A percentile compares a stretch with the other conserved stretches of the same genome.
phyloP scores from a whole-genome alignment of 2,797 vertebrate genomes.

The Gila robusta region DNA sequence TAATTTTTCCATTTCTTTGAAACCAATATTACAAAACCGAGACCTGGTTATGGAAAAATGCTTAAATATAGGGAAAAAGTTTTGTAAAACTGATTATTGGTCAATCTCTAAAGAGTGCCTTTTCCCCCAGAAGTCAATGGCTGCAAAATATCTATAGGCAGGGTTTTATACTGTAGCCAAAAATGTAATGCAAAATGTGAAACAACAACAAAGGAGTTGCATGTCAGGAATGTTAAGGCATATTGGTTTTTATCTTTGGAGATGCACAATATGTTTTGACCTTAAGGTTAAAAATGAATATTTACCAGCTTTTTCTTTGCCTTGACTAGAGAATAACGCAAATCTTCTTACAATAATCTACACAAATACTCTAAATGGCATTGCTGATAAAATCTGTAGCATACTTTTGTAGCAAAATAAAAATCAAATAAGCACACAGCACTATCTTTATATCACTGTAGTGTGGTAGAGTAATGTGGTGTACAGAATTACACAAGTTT shows the following conservation, averaged over 20 bases:
- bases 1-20: neutral
- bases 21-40: neutral
- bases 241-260: neutral
- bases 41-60: neutral
- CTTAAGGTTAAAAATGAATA: slow-evolving; percentile 41
- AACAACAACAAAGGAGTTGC: neutral
- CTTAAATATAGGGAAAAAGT: neutral
- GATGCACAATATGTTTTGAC: slow-evolving; percentile 14
- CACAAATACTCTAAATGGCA: neutral
- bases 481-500: neutral
- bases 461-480: neutral
- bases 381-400: neutral
- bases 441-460: neutral
- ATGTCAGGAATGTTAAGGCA: neutral
- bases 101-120: neutral
- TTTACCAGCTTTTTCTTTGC: slow-evolving; percentile 29
- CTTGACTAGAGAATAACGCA: slow-evolving; percentile 1
- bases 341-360: slow-evolving; percentile 17
- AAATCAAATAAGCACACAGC: neutral
- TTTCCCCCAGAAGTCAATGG: neutral
- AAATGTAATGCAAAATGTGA: neutral
- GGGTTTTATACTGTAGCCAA: neutral
- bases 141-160: neutral
- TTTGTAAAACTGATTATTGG: neutral
- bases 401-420: neutral